Evolutionary conservation across 30 jellyfish, hydroid and myxozoan species (phyloP).

Genomic region (Pelagia noctiluca): DNA sequence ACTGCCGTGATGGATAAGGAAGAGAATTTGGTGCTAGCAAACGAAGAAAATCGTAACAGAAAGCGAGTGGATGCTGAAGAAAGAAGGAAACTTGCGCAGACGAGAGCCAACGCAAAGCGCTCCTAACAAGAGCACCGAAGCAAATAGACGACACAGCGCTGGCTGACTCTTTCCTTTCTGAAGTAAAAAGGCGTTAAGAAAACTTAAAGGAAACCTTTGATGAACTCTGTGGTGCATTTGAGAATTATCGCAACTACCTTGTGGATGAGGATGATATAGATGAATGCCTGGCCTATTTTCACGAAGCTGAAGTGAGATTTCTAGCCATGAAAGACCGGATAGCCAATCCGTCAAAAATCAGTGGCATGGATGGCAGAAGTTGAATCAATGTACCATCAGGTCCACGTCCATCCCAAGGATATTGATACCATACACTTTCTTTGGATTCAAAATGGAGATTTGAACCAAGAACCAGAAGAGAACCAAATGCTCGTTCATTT

Average conservation of each 20-base stretch:
- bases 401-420: conserved; percentile 26
- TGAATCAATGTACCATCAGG: conserved; percentile 43
- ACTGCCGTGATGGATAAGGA: no score
- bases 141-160: no score
- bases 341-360: conserved; percentile 15
- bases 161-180: neutral
- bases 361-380: conserved; percentile 39
- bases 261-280: conserved; percentile 17
- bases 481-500: conserved; percentile 46
- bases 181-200: neutral
- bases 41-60: no score
- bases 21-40: no score
- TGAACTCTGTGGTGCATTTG: neutral
- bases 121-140: no score
- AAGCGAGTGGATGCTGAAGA: no score
- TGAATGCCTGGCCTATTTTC: conserved; percentile 26
- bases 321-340: conserved; percentile 23
- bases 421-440: conserved; percentile 30
- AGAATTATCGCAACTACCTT: neutral
- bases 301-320: conserved; percentile 28
- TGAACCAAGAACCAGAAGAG: neutral
- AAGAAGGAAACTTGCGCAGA: no score
- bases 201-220: conserved; percentile 1
- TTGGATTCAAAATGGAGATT: conserved; percentile 31
- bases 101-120: no score